phyloP scores from a whole-genome alignment of 2,888 invertebrate species.

The Atethmia centrago region DNA sequence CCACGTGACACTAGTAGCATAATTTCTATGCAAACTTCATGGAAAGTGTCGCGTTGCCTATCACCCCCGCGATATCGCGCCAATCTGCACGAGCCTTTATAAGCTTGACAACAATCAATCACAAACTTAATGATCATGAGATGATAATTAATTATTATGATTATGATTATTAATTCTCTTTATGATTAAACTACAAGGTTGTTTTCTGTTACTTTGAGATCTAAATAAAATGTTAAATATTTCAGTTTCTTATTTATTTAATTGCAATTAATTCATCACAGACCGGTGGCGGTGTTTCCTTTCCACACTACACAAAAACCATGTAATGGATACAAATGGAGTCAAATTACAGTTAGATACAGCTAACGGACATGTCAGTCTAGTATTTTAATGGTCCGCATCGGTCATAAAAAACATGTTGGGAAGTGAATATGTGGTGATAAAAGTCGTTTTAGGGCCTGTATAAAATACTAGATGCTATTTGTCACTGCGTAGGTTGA shows the following conservation, averaged over 20 bases:
- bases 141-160: too few relatives aligned
- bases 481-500: background rate
- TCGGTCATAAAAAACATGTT: conserved; percentile 54
- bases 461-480: conserved; percentile 56
- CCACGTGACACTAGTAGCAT: too few relatives aligned
- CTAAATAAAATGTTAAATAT: background rate
- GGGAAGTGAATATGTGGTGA: conserved; percentile 62
- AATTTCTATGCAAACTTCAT: too few relatives aligned
- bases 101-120: too few relatives aligned
- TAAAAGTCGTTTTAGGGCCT: conserved; percentile 60
- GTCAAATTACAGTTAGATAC: conserved; percentile 41
- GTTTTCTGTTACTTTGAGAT: background rate
- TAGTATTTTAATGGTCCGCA: conserved; percentile 4
- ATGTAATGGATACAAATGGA: conserved; percentile 37
- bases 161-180: too few relatives aligned
- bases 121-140: too few relatives aligned
- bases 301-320: conserved; percentile 25
- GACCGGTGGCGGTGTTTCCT: conserved; percentile 2
- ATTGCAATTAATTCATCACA: background rate
- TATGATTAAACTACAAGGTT: background rate
- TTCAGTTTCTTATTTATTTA: background rate
- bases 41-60: too few relatives aligned
- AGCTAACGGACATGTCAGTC: conserved; percentile 44
- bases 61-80: too few relatives aligned
- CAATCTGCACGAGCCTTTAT: too few relatives aligned